These are phyloP conservation scores for Myoxocephalus aenaeus DNA, from an alignment of 2,797 vertebrate genomes.

Conservation along the genomic window DNA sequence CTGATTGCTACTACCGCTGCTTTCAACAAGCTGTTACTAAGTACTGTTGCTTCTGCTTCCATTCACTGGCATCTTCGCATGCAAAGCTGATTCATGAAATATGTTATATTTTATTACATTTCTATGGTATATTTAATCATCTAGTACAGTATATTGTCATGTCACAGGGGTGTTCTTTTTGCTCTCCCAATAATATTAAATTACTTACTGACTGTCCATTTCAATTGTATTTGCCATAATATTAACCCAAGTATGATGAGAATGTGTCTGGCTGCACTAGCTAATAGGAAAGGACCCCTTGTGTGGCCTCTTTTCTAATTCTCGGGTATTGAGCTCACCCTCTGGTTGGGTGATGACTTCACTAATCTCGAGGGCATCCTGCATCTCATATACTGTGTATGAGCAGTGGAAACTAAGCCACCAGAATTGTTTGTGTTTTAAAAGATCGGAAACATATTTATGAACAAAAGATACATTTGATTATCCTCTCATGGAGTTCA, in stretches of 20 bases:
- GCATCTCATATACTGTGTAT: slow-evolving; percentile 24
- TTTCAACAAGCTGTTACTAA: neutral
- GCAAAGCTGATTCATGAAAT: neutral
- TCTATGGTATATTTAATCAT: neutral
- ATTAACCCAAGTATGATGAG: slow-evolving; percentile 28
- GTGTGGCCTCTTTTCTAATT: slow-evolving; percentile 27
- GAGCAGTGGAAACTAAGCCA: neutral
- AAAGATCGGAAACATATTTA: neutral
- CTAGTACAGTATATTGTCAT: neutral
- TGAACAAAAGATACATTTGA: neutral
- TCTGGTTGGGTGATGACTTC: slow-evolving; percentile 19
- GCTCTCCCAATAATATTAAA: neutral
- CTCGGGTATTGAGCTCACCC: slow-evolving; percentile 4
- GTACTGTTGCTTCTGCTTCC: neutral
- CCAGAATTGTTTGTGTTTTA: neutral
- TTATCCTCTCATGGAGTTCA: neutral
- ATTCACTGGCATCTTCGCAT: neutral
- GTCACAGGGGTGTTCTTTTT: slow-evolving; percentile 5
- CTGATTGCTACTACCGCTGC: slow-evolving; percentile 12
- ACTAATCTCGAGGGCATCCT: slow-evolving; percentile 24
- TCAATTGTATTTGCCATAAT: slow-evolving; percentile 27
- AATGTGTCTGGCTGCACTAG: slow-evolving; percentile 23
- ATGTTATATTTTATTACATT: neutral
- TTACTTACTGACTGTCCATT: slow-evolving; percentile 25
- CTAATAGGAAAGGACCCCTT: slow-evolving; percentile 31